Conservation (phyloP, 2,113 vertebrate species). For the Pipa parva region DNA sequence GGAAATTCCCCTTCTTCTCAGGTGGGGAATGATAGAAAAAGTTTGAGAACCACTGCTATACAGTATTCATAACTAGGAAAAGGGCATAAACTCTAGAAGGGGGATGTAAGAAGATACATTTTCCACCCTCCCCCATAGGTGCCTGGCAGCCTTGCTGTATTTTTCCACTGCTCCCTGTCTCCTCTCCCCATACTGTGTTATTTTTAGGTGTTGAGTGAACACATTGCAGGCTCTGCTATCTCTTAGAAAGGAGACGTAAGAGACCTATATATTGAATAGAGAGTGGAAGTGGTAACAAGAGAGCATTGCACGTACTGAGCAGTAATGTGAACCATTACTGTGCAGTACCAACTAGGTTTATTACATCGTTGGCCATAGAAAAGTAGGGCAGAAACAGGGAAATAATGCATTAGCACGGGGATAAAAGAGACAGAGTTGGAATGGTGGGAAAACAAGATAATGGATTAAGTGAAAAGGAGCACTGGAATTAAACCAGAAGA, state of each 20-base stretch:
- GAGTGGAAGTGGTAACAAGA: not conserved
- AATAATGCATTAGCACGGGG: not conserved
- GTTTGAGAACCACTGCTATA: not conserved
- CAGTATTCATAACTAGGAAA: not conserved
- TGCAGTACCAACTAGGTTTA: not conserved
- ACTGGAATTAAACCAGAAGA: too few relatives aligned
- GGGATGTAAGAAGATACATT: conserved; percentile 1
- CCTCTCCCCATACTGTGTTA: conserved; percentile 10
- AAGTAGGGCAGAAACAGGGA: not conserved
- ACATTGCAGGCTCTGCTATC: conserved; percentile 9
- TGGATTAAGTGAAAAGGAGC: not conserved
- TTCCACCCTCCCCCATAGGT: not conserved
- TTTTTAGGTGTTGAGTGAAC: conserved; percentile 32
- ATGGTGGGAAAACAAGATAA: too few relatives aligned
- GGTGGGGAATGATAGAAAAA: not conserved
- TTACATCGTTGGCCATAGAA: not conserved
- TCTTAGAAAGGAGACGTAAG: conserved; percentile 15
- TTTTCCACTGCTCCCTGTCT: conserved; percentile 26
- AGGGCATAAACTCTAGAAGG: not conserved
- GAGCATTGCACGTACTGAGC: not conserved
- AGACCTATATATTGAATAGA: not conserved
- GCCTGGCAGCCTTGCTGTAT: conserved; percentile 19
- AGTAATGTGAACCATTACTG: not conserved
- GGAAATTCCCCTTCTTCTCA: not conserved
- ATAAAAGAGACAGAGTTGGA: not conserved